Conservation (phyloP, 2,113 vertebrate genomes). For the Perognathus longimembris region DNA sequence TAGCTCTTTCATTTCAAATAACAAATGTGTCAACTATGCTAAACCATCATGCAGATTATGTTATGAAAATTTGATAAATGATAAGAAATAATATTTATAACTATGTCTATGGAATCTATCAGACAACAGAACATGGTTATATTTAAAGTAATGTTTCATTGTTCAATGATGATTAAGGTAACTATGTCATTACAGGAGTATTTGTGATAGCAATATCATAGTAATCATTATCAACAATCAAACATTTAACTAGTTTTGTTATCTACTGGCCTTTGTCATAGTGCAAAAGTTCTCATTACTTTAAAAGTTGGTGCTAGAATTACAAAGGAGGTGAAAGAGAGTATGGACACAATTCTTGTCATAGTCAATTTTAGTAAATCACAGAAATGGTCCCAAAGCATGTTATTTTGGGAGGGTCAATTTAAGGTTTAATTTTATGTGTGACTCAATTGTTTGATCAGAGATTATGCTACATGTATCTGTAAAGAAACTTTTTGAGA, state of each 20-base stretch:
- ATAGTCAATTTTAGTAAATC: background rate
- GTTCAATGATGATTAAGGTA: constrained; percentile 12
- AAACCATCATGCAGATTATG: background rate
- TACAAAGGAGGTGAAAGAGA: background rate
- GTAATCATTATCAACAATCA: background rate
- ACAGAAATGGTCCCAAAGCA: background rate
- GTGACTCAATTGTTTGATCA: background rate
- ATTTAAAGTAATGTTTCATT: constrained; percentile 33
- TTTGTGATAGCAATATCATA: background rate
- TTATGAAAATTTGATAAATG: background rate
- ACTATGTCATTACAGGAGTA: background rate
- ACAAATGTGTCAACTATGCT: background rate
- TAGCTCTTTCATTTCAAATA: constrained; percentile 14
- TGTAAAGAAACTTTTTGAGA: background rate
- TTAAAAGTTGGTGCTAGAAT: background rate
- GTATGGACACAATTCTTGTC: background rate
- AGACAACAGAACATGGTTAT: background rate
- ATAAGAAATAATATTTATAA: background rate
- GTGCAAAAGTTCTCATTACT: background rate
- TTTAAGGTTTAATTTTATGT: background rate
- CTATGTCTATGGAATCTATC: background rate
- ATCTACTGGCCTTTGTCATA: background rate
- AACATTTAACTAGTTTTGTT: background rate
- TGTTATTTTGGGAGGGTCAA: background rate
- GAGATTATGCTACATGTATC: background rate